A percentile compares a stretch with the other conserved stretches of the same genome.
Conservation (phyloP, 2,888 invertebrate genomes). For the Coremacera marginata region DNA sequence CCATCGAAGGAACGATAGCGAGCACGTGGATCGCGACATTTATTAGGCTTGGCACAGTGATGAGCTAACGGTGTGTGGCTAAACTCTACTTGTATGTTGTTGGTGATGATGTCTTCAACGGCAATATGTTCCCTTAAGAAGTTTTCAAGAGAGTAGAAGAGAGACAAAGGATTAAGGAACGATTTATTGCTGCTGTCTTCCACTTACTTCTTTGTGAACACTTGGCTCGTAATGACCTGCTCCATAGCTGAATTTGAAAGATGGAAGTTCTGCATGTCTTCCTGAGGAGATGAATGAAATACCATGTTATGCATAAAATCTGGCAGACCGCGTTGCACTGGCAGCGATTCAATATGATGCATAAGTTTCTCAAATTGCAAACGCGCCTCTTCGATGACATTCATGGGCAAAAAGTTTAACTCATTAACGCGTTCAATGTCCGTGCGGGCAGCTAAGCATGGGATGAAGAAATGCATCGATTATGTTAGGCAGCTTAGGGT, state of each 20-base stretch:
- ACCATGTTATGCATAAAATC: slow-evolving; percentile 65
- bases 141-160: neutral
- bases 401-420: slow-evolving; percentile 48
- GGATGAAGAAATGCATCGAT: neutral
- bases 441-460: slow-evolving; percentile 15
- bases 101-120: slow-evolving; percentile 63
- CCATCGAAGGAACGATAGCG: slow-evolving; percentile 83
- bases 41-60: slow-evolving; percentile 65
- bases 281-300: slow-evolving; percentile 63
- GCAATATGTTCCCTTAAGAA: slow-evolving; percentile 59
- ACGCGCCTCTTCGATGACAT: slow-evolving; percentile 62
- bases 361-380: slow-evolving; percentile 66
- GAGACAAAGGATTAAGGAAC: neutral
- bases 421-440: slow-evolving; percentile 17
- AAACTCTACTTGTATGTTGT: slow-evolving; percentile 65
- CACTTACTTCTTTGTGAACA: slow-evolving; percentile 69
- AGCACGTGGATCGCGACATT: slow-evolving; percentile 68
- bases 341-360: slow-evolving; percentile 61
- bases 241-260: slow-evolving; percentile 70
- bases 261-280: slow-evolving; percentile 68
- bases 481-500: neutral
- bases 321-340: slow-evolving; percentile 65
- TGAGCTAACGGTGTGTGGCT: slow-evolving; percentile 58
- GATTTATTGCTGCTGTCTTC: neutral
- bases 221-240: slow-evolving; percentile 71